These are phyloP conservation scores for Drosophila aff. DNA, from an alignment of 1,140 invertebrate genomes.

Conservation along the genomic window DNA sequence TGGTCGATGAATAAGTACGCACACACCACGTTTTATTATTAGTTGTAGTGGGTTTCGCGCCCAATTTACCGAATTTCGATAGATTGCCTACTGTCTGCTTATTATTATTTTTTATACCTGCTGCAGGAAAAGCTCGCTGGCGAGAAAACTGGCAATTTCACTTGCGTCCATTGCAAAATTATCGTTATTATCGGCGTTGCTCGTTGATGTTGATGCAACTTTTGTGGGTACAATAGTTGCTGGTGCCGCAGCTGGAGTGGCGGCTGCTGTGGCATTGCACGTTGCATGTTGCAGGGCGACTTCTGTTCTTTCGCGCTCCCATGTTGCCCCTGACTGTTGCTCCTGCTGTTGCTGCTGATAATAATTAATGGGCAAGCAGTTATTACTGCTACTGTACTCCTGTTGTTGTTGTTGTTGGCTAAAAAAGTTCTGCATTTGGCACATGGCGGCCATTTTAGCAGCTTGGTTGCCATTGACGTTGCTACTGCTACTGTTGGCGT, in stretches of 20 bases:
- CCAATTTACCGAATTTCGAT: conserved; percentile 19
- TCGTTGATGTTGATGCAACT: conserved; percentile 7
- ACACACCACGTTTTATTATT: conserved; percentile 15
- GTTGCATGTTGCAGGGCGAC: conserved; percentile 4
- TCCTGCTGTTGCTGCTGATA: conserved; percentile 57
- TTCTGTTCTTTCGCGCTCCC: too few species aligned
- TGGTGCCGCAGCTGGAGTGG: conserved; percentile 25
- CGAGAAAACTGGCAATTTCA: conserved; percentile 92
- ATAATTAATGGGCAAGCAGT: conserved; percentile 62
- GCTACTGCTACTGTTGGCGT: conserved; percentile 33
- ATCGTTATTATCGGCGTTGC: conserved; percentile 42
- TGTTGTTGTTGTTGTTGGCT: conserved; percentile 59
- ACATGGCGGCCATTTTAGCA: conserved; percentile 72
- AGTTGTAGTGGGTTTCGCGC: conserved; percentile 41
- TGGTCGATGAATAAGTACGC: conserved; percentile 42
- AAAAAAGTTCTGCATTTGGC: conserved; percentile 78
- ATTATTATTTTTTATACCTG: conserved; percentile 86
- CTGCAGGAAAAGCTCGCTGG: conserved; percentile 92
- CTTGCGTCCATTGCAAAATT: conserved; percentile 89
- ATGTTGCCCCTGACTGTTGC: conserved; percentile 1
- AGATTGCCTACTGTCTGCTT: background rate
- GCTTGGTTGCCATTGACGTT: conserved; percentile 41
- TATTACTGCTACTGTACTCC: conserved; percentile 50
- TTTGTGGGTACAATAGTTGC: conserved; percentile 6
- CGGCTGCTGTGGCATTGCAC: conserved; percentile 17